Evolutionary conservation across 2,113 vertebrate species (phyloP).

Genomic region (Ciconia maguari): DNA sequence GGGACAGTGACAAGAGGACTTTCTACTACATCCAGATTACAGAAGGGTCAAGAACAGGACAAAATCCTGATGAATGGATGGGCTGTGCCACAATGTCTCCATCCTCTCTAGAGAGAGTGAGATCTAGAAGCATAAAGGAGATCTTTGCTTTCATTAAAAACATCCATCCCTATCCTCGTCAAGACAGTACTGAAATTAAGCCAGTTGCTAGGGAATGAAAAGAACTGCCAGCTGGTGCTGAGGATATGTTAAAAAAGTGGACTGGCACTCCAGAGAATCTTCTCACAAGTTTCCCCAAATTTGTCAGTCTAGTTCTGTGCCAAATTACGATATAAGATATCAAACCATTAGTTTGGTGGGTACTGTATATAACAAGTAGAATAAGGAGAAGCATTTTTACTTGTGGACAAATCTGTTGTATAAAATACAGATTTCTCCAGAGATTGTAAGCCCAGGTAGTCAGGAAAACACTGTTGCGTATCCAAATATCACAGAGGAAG

Average conservation of each 20-base stretch:
- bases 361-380: slow-evolving; percentile 28
- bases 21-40: neutral
- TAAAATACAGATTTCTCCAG: neutral
- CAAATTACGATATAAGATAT: slow-evolving; percentile 29
- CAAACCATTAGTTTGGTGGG: slow-evolving; percentile 2
- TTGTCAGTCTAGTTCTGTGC: slow-evolving; percentile 20
- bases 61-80: neutral
- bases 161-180: neutral
- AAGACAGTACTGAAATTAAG: slow-evolving; percentile 36
- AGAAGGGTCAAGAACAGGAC: neutral
- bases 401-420: neutral
- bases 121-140: neutral
- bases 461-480: neutral
- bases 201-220: slow-evolving; percentile 55
- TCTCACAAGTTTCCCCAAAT: slow-evolving; percentile 45
- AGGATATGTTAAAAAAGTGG: slow-evolving; percentile 39
- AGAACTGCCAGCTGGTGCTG: slow-evolving; percentile 58
- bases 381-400: slow-evolving; percentile 13
- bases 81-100: neutral
- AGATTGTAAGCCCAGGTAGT: neutral
- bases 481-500: neutral
- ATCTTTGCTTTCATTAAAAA: neutral
- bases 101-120: neutral
- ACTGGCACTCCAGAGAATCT: slow-evolving; percentile 52
- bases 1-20: neutral